A percentile compares a stretch with the other conserved stretches of the same genome.
Evolutionary conservation across 1,140 invertebrate species (phyloP).

Genomic region (Lepidostoma basale): DNA sequence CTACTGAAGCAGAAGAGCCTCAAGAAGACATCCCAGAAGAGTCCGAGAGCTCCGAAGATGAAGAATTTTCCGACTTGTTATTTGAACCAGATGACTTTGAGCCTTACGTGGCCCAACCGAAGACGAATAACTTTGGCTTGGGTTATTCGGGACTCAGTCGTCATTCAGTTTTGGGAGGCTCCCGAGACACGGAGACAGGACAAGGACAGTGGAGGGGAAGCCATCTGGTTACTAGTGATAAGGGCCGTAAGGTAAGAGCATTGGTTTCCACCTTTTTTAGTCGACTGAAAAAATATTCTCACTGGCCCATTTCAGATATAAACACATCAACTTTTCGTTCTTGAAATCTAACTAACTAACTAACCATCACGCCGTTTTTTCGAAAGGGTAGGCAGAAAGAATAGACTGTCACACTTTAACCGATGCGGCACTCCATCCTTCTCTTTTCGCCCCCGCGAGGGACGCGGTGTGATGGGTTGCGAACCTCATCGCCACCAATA

Average conservation of each 20-base stretch:
- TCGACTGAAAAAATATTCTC: neutral
- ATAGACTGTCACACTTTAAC: too few relatives aligned
- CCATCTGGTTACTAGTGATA: constrained; percentile 57
- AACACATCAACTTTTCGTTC: too few relatives aligned
- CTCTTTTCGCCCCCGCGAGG: too few relatives aligned
- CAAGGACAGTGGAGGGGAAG: constrained; percentile 49
- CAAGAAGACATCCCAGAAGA: neutral
- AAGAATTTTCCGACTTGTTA: constrained; percentile 66
- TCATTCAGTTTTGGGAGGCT: constrained; percentile 60
- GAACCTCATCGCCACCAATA: too few relatives aligned
- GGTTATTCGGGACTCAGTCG: constrained; percentile 86
- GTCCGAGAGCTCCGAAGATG: constrained; percentile 52
- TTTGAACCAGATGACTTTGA: constrained; percentile 89
- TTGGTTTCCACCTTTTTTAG: neutral
- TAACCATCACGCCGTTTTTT: too few relatives aligned
- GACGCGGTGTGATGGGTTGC: too few relatives aligned
- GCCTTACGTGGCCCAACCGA: constrained; percentile 72
- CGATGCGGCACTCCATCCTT: too few relatives aligned
- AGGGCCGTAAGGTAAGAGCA: constrained; percentile 54
- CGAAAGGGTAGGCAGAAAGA: too few relatives aligned
- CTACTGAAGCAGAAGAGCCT: constrained; percentile 16
- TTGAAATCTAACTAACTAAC: too few relatives aligned
- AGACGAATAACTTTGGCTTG: constrained; percentile 83
- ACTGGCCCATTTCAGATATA: too few relatives aligned
- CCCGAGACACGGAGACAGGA: constrained; percentile 47